Evolutionary conservation across 1,140 invertebrate genomes (phyloP).

Genomic region (Cherax destructor): DNA sequence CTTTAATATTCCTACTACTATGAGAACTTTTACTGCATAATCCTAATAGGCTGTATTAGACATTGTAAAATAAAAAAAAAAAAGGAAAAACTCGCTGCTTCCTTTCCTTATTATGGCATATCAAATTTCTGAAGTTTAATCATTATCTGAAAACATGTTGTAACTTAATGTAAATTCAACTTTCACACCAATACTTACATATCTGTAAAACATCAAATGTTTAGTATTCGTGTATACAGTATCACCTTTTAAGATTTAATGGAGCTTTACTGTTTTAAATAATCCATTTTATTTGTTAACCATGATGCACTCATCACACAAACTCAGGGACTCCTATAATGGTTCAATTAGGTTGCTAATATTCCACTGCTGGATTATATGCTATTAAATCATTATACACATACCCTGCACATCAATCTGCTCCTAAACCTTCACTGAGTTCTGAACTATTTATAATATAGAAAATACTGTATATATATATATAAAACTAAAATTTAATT

Average conservation of each 20-base stretch:
- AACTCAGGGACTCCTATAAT: conserved; percentile 6
- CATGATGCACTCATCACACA: too few relatives aligned
- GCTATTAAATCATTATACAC: conserved; percentile 33
- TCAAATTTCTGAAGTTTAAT: neutral
- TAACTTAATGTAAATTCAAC: neutral
- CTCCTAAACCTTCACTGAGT: neutral
- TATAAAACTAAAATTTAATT: too few relatives aligned
- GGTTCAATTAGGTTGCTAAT: conserved; percentile 1
- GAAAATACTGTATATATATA: neutral
- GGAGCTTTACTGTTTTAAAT: conserved; percentile 15
- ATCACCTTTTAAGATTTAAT: conserved; percentile 19
- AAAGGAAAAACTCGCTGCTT: neutral
- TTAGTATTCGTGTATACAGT: conserved; percentile 10
- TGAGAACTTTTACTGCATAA: neutral
- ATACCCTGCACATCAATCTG: conserved; percentile 27
- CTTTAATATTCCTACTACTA: neutral
- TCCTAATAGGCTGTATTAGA: neutral
- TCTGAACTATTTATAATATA: neutral
- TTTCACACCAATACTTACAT: conserved; percentile 36
- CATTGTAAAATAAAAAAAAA: neutral
- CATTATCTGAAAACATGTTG: neutral
- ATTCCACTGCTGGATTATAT: neutral
- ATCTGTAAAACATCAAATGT: conserved; percentile 48
- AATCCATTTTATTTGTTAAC: conserved; percentile 3
- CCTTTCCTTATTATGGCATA: neutral